These are phyloP conservation scores for Philhelius pedissequus DNA, from an alignment of 2,888 invertebrate genomes.

Conservation along the genomic window DNA sequence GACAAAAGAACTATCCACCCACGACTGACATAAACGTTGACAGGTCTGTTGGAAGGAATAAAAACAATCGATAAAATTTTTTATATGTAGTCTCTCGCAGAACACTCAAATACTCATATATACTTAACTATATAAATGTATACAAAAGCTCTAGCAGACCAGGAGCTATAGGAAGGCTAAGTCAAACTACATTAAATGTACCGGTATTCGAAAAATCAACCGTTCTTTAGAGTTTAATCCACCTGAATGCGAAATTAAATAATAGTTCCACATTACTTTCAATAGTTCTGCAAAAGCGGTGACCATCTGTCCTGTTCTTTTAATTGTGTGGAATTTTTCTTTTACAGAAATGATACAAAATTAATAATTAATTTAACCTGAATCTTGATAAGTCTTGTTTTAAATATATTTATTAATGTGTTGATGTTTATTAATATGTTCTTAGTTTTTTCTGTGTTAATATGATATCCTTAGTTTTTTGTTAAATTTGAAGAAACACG, in stretches of 20 bases:
- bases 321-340: too few species aligned
- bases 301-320: background rate
- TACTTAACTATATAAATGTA: too few species aligned
- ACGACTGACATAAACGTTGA: constrained; percentile 1
- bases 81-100: background rate
- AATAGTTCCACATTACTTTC: constrained; percentile 13
- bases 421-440: too few species aligned
- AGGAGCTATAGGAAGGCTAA: background rate
- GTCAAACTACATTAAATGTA: background rate
- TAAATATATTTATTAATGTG: too few species aligned
- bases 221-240: constrained; percentile 31
- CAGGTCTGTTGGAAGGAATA: background rate
- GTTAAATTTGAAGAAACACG: too few species aligned
- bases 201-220: constrained; percentile 6
- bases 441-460: too few species aligned
- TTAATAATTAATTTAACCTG: too few species aligned
- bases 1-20: constrained; percentile 32
- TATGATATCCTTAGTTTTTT: too few species aligned
- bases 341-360: too few species aligned
- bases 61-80: constrained; percentile 1
- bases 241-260: constrained; percentile 46
- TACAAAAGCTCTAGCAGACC: background rate
- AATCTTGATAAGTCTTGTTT: too few species aligned
- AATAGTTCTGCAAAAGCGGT: background rate
- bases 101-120: too few species aligned